Evolutionary conservation across 2,888 invertebrate species (phyloP).

Genomic region (Chaetogeoica ovagalla): DNA sequence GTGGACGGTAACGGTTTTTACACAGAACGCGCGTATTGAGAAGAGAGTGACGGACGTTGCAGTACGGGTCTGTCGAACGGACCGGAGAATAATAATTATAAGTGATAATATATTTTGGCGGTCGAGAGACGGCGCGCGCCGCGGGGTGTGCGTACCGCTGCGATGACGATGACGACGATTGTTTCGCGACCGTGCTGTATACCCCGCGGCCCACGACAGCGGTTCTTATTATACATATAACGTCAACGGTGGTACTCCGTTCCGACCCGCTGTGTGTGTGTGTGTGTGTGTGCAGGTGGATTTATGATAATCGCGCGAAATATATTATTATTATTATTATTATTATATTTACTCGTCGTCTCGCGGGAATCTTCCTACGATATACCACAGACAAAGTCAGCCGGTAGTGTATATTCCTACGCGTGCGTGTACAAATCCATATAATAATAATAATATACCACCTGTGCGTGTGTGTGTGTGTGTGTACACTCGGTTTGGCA

Average conservation of each 20-base stretch:
- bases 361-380: neutral
- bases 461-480: neutral
- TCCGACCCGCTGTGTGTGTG: neutral
- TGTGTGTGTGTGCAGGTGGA: neutral
- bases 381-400: neutral
- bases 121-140: neutral
- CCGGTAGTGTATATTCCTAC: too few species aligned
- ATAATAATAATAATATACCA: too few species aligned
- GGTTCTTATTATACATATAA: too few species aligned
- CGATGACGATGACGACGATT: too few species aligned
- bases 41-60: too few species aligned
- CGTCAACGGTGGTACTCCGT: neutral
- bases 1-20: too few species aligned
- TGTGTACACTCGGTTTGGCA: conserved; percentile 34
- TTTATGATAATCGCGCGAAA: conserved; percentile 46
- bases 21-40: too few species aligned
- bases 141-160: neutral
- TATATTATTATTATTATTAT: too few species aligned
- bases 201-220: too few species aligned
- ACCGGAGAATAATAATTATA: too few species aligned
- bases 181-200: too few species aligned
- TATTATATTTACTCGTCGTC: neutral
- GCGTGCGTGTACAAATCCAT: neutral
- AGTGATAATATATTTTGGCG: conserved; percentile 24
- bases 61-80: too few species aligned